Base-by-base conservation (phyloP, 2,888 invertebrate genomes). In the Drosophila prostipennis region DNA sequence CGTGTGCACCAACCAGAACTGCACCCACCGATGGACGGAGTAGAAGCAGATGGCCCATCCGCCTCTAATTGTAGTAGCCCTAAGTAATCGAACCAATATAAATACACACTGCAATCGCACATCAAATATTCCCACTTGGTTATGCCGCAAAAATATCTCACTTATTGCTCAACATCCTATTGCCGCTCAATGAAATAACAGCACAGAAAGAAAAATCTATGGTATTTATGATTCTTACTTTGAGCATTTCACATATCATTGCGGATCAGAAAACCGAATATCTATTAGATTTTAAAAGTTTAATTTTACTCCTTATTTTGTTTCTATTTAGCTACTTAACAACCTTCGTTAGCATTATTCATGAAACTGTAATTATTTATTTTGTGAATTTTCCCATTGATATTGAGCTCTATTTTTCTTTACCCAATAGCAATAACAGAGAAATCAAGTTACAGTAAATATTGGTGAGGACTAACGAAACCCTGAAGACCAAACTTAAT, bases 21-120 rank as follows among this genome's bases (percentile, higher is more conserved):
- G 99, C 92, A 96, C 96, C 69, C 98, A 99, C 92, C 94, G 98
- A 80, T 99, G 98, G 98, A 99, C 98, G 64, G 99, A 99, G 93
- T 98, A 92, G 78, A 78, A 34, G 13, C 42, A 19, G 37, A 26
- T 14, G 16, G 1, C 13, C 14, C 11, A 13, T 14, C 11, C 8
- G 6, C 52, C 14, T 34, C 13, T 55, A 61, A 56, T 42, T 43
- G 29, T 72, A 57, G 29, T 72, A 57, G 60, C 43, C 60, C 49
- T 42, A 40, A 48, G 56, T 68, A 68, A 72, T 19, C 39, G 68
- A 55, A 67, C 48, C 46, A 54, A 55, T 68, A 43, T 55, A 55
- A 39, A 46, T 26, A 26, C 19, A 23, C 11, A n/a, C 34, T 43
- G 40, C 48, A 49, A 36, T 59, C n/a, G 39, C 6, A 29, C 53